Evolutionary conservation across 2,113 vertebrate species (phyloP).

Genomic region (Butastur rufipennis): DNA sequence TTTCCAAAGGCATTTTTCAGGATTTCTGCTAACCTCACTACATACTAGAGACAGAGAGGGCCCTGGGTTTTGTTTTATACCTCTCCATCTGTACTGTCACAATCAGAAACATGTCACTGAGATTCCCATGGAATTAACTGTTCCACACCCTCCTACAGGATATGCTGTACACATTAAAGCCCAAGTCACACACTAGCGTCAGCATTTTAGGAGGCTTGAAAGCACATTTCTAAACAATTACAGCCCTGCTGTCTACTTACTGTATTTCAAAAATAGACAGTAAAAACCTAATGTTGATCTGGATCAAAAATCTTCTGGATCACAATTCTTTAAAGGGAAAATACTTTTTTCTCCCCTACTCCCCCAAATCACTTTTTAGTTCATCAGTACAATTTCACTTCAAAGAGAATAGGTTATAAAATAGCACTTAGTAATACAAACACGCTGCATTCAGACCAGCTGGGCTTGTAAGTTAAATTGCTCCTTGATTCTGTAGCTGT

Average conservation of each 20-base stretch:
- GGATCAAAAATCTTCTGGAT: not conserved
- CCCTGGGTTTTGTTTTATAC: not conserved
- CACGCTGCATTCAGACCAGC: not conserved
- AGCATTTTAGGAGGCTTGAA: not conserved
- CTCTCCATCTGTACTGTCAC: not conserved
- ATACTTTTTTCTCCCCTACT: not conserved
- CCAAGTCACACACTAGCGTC: not conserved
- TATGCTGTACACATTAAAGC: not conserved
- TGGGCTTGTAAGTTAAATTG: not conserved
- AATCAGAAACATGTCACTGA: not conserved
- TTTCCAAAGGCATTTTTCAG: not conserved
- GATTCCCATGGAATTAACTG: not conserved
- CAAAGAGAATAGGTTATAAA: not conserved
- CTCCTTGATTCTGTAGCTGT: not conserved
- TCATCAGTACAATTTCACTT: not conserved
- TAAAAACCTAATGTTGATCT: not conserved
- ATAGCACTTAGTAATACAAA: not conserved
- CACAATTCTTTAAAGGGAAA: not conserved
- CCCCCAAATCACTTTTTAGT: not conserved
- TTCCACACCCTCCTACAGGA: not conserved
- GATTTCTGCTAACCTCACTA: not conserved
- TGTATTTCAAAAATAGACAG: not conserved
- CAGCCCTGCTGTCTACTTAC: not conserved
- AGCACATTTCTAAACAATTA: not conserved
- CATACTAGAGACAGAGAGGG: not conserved